Evolutionary conservation across 2,888 invertebrate species (phyloP).

Genomic region (Hoplodrina blanda): DNA sequence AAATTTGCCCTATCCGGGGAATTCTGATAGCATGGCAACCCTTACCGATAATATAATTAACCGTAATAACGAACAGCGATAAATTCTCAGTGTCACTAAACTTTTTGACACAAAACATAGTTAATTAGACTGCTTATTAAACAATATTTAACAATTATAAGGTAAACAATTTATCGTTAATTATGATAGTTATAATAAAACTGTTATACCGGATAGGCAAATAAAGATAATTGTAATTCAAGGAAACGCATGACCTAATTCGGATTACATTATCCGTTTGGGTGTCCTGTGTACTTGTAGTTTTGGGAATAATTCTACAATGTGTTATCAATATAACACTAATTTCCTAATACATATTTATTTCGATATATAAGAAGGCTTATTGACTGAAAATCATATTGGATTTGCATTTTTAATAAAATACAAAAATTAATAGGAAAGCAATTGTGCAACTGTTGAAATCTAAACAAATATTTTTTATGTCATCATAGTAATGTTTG

Average conservation of each 20-base stretch:
- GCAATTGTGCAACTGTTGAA: too few species aligned
- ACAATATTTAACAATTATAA: background rate
- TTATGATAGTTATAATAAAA: background rate
- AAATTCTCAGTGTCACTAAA: slow-evolving; percentile 19
- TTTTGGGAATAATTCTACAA: background rate
- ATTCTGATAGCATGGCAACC: slow-evolving; percentile 4
- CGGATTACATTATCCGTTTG: background rate
- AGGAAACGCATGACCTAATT: slow-evolving; percentile 11
- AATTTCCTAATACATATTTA: too few species aligned
- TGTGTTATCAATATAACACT: too few species aligned
- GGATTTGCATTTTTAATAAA: too few species aligned
- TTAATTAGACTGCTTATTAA: slow-evolving; percentile 10
- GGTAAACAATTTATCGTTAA: slow-evolving; percentile 2
- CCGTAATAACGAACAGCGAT: slow-evolving; percentile 11
- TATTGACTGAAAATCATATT: too few species aligned
- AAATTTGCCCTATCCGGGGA: background rate
- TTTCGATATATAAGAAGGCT: too few species aligned
- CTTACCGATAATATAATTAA: slow-evolving; percentile 12
- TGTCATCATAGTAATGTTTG: too few species aligned
- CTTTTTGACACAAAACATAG: slow-evolving; percentile 15
- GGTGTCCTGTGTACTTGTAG: background rate
- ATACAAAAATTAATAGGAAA: too few species aligned
- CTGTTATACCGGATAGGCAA: slow-evolving; percentile 1
- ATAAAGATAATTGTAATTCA: slow-evolving; percentile 24
- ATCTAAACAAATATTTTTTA: too few species aligned